Conservation (phyloP, 2,797 vertebrate genomes). For the Linurgus olivaceus region DNA sequence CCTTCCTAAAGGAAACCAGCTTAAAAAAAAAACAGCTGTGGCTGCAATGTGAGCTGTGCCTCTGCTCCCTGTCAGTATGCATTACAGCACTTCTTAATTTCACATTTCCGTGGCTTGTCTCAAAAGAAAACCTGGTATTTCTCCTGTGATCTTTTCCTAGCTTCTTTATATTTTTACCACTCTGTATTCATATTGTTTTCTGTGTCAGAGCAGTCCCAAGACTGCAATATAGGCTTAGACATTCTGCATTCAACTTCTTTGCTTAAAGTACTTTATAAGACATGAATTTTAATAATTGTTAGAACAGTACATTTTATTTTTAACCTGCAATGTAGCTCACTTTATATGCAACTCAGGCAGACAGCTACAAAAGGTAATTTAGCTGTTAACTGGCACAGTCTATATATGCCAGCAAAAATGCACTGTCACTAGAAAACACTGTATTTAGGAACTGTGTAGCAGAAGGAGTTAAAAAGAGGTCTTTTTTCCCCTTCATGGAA, state of each 20-base stretch:
- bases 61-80: neutral
- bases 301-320: constrained; percentile 1
- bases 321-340: neutral
- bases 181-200: neutral
- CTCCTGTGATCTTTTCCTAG: neutral
- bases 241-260: neutral
- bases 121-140: neutral
- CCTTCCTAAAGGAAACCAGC: neutral
- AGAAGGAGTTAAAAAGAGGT: constrained; percentile 14
- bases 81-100: constrained; percentile 11
- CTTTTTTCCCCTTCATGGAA: neutral
- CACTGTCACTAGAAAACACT: neutral
- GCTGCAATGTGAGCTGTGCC: neutral
- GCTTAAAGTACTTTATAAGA: neutral
- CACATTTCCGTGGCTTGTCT: neutral
- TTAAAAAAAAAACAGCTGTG: constrained; percentile 9
- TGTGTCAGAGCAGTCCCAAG: neutral
- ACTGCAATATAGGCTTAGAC: neutral
- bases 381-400: neutral
- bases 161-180: neutral
- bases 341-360: constrained; percentile 6
- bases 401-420: neutral
- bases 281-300: constrained; percentile 27
- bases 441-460: neutral
- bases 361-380: constrained; percentile 28